Evolutionary conservation across 2,888 invertebrate species (phyloP), one percentile per base, ranked within the genome.

Genomic region (Sminthurides aquaticus): DNA sequence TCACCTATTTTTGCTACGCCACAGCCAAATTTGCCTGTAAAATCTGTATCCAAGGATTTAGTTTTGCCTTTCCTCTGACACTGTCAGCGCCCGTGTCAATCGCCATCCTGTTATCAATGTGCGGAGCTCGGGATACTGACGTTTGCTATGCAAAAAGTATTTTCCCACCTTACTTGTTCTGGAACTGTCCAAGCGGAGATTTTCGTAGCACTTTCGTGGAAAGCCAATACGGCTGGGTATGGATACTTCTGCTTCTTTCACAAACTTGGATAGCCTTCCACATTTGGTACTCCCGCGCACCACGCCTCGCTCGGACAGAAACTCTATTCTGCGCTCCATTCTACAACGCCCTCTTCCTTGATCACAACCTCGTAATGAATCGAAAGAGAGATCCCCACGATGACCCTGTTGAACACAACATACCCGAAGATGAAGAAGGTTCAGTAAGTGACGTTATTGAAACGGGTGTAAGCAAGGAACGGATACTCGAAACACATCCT

Each of bases 221-320:
- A 1, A 25, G 34, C 1, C 73, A 88, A 83, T 90, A 93, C 83
- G 91, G 90, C 0, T 93, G 94, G 92, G 86, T 92, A 3, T 94
- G 94, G 94, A 79, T 94, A 60, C 78, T 94, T 5, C 94, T 97
- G 91, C 80, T 96, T 62, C 78, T 96, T 1, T 94, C 95, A 1
- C 97, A 98, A 79, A 90, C 93, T 0, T 97, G 98, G 93, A 90
- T 96, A 61, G 91, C 94, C 0, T 82, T 95, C 64, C 97, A 99
- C 76, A 91, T 98, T 71, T 99, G 97, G 97, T 54, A 43, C 15
- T 92, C 90, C 1, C 93, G 94, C 80, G 91, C 92, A 76, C 96
- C 97, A 80, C 87, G 98, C 81, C 83, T 99, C 76, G 97, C 97
- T 0, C 87, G 93, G 29, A 95, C 97, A 0, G 98, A 98, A 79